Evolutionary conservation across 2,113 vertebrate species (phyloP).

Genomic region (Tretioscincus oriximinensis): DNA sequence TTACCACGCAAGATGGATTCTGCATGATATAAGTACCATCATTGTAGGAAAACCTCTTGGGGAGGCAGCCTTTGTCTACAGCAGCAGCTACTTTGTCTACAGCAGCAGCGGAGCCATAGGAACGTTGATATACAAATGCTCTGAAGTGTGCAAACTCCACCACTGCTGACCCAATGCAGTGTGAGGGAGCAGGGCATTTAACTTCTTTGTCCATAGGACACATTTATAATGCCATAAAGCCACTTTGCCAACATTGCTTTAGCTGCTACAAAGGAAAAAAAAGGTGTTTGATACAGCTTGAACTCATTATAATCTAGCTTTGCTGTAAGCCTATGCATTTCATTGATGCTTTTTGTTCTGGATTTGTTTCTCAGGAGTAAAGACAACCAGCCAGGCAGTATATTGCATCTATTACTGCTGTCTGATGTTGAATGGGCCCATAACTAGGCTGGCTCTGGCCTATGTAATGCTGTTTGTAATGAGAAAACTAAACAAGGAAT

Average conservation of each 20-base stretch:
- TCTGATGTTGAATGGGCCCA: conserved; percentile 66
- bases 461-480: conserved; percentile 93
- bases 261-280: too few relatives aligned
- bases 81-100: too few relatives aligned
- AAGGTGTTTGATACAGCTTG: background rate
- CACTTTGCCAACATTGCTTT: background rate
- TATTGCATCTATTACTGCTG: conserved; percentile 58
- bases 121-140: too few relatives aligned
- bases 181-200: background rate
- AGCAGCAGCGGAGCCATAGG: too few relatives aligned
- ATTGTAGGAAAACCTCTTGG: too few relatives aligned
- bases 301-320: conserved; percentile 40
- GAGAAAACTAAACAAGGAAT: conserved; percentile 97
- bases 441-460: conserved; percentile 74
- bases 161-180: background rate
- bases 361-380: conserved; percentile 12
- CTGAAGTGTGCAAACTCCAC: too few relatives aligned
- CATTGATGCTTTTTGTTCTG: conserved; percentile 48
- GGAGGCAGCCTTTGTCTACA: too few relatives aligned
- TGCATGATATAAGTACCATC: too few relatives aligned
- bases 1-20: too few relatives aligned
- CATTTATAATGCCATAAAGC: background rate
- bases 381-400: conserved; percentile 32
- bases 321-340: conserved; percentile 11
- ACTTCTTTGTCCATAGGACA: background rate